phyloP scores from a whole-genome alignment of 2,888 invertebrate species.

The Dryadula phaetusa region DNA sequence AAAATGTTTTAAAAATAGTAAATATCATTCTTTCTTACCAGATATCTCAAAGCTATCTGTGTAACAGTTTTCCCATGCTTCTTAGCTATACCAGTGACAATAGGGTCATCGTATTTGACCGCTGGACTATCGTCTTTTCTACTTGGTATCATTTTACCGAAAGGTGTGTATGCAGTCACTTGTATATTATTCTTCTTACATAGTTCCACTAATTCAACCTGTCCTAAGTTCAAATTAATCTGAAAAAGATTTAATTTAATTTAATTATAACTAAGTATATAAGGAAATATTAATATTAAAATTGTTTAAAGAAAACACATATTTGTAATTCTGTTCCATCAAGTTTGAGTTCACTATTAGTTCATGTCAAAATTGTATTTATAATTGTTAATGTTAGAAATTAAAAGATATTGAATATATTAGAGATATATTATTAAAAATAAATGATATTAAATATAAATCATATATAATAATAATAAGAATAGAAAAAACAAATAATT shows the following conservation, averaged over 20 bases:
- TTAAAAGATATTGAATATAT: too few species aligned
- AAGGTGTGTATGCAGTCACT: constrained; percentile 87
- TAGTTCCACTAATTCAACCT: constrained; percentile 86
- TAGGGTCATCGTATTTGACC: constrained; percentile 80
- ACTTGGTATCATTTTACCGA: constrained; percentile 84
- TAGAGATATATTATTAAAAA: too few species aligned
- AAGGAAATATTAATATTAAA: neutral
- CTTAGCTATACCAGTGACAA: constrained; percentile 81
- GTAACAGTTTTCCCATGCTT: constrained; percentile 87
- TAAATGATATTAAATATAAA: too few species aligned
- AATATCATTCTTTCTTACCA: constrained; percentile 76
- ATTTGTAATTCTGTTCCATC: too few species aligned
- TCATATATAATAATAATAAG: too few species aligned
- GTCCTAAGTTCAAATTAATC: constrained; percentile 86
- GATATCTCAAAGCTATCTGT: constrained; percentile 86
- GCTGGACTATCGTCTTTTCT: constrained; percentile 73
- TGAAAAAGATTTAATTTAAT: constrained; percentile 50
- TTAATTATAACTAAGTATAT: too few species aligned
- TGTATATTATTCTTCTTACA: constrained; percentile 84
- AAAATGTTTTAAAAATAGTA: too few species aligned
- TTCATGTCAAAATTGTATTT: too few species aligned
- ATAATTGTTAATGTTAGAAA: too few species aligned
- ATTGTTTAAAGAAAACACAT: too few species aligned
- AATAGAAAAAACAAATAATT: too few species aligned
- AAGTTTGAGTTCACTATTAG: too few species aligned